phyloP scores from a whole-genome alignment of 2,113 vertebrate species.

The Passer montanus region DNA sequence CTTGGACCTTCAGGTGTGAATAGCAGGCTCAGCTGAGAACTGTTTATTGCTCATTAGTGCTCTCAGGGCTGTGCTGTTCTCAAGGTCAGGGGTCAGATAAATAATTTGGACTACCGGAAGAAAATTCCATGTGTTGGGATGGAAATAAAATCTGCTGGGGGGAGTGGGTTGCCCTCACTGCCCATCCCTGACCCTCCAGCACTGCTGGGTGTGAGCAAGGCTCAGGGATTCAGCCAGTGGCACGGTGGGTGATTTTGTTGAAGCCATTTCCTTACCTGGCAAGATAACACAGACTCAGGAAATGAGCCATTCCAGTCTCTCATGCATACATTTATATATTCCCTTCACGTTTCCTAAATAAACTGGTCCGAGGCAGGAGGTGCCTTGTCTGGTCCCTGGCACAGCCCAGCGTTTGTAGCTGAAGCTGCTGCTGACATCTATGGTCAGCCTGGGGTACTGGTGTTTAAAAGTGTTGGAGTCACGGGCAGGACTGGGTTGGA shows the following conservation, averaged over 20 bases:
- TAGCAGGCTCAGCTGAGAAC: background rate
- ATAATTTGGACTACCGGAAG: background rate
- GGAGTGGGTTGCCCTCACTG: background rate
- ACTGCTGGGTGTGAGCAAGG: background rate
- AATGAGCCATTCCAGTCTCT: background rate
- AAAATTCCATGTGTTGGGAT: fast-evolving
- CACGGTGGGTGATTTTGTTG: fast-evolving
- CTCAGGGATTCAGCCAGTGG: fast-evolving
- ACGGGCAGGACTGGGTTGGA: background rate
- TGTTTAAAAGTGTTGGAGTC: background rate
- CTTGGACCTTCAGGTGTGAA: background rate
- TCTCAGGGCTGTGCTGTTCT: background rate
- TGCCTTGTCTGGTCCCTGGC: background rate
- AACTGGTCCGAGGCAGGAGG: background rate
- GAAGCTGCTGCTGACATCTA: conserved; percentile 28
- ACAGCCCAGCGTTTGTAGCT: background rate
- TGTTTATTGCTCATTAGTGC: background rate
- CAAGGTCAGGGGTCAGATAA: background rate
- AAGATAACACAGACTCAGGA: background rate
- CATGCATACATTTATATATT: background rate
- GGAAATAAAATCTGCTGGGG: background rate
- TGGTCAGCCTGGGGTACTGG: background rate
- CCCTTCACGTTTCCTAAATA: background rate
- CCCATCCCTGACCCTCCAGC: background rate
- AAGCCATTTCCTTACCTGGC: background rate